Evolutionary conservation across 2,888 invertebrate species (phyloP).

Genomic region (Lumbricus terrestris): DNA sequence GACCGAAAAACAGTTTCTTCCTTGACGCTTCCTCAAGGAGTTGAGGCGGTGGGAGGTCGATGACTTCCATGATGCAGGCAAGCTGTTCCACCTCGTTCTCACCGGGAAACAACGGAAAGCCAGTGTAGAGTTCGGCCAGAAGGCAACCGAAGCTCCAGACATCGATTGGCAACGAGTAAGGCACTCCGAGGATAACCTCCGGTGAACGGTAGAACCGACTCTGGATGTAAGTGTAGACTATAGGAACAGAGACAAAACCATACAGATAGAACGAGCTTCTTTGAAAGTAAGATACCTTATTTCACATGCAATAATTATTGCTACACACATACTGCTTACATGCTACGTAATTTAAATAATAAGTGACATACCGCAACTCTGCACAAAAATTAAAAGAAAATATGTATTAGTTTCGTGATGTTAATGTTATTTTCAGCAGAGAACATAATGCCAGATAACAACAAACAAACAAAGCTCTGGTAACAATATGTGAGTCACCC

Average conservation of each 20-base stretch:
- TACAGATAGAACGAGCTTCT: no score
- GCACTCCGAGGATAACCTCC: constrained; percentile 81
- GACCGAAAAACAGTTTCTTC: constrained; percentile 57
- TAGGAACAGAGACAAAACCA: constrained; percentile 29
- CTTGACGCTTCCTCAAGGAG: constrained; percentile 78
- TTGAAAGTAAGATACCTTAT: no score
- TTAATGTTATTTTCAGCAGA: no score
- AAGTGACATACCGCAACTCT: no score
- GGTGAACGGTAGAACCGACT: constrained; percentile 59
- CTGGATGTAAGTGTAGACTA: constrained; percentile 87
- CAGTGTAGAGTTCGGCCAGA: constrained; percentile 87
- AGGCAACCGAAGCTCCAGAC: constrained; percentile 99
- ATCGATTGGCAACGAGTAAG: constrained; percentile 90
- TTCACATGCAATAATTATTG: no score
- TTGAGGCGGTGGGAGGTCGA: constrained; percentile 86
- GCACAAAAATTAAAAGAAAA: no score
- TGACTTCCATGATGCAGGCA: constrained; percentile 93
- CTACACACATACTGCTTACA: no score
- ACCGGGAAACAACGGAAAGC: constrained; percentile 91
- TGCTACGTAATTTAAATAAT: no score
- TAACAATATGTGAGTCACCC: no score
- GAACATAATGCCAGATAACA: no score
- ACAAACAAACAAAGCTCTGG: no score
- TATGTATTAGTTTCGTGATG: no score
- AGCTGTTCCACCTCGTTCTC: constrained; percentile 95